A percentile compares a stretch with the other conserved stretches of the same genome.
phyloP scores from a whole-genome alignment of 2,888 invertebrate genomes.

The Thysanoteuthis rhombus region DNA sequence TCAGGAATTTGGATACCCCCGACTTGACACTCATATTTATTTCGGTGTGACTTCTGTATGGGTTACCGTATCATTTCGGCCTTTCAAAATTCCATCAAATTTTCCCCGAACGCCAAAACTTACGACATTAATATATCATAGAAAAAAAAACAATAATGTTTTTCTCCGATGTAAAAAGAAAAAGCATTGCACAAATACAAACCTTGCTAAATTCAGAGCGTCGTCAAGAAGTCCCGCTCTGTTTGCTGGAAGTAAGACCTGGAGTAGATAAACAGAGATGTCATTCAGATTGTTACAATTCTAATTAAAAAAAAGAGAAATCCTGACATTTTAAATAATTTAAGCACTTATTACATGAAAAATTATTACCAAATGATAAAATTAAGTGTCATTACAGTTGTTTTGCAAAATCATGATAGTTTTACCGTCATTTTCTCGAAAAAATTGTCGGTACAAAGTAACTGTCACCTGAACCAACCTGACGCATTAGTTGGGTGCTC shows the following conservation, averaged over 20 bases:
- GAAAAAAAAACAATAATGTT: background rate
- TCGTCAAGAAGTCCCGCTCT: conserved; percentile 65
- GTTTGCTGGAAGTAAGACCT: conserved; percentile 63
- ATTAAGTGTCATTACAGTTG: too few species aligned
- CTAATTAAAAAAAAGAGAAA: too few species aligned
- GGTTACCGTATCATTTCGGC: background rate
- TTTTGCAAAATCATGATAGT: too few species aligned
- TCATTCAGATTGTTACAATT: background rate
- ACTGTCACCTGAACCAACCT: too few species aligned
- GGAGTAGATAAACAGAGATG: conserved; percentile 27
- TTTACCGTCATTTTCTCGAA: too few species aligned
- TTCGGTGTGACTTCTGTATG: background rate
- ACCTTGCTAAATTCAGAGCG: conserved; percentile 66
- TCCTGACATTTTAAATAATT: too few species aligned
- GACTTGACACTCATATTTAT: too few species aligned
- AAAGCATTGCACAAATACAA: background rate
- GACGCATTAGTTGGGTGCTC: too few species aligned
- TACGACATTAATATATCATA: background rate
- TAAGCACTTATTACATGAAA: too few species aligned
- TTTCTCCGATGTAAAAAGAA: background rate
- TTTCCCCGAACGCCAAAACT: background rate
- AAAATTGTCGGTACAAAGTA: too few species aligned
- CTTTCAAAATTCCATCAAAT: background rate
- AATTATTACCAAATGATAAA: too few species aligned
- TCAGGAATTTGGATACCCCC: too few species aligned